phyloP scores from a whole-genome alignment of 2,113 vertebrate genomes.

The Hippocampus comes region DNA sequence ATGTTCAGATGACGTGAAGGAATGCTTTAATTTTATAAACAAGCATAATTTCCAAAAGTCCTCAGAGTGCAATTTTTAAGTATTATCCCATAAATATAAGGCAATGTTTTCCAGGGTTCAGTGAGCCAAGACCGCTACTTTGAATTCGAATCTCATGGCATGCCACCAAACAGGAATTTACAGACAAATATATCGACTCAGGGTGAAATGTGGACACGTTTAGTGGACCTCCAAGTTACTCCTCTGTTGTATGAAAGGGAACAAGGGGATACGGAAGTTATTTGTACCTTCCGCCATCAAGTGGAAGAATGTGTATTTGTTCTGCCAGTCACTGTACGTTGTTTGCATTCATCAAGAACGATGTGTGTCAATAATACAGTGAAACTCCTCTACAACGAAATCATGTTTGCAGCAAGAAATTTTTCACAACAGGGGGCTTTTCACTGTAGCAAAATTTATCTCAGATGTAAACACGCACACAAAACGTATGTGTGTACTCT shows the following conservation, averaged over 20 bases:
- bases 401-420: too few relatives aligned
- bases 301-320: background rate
- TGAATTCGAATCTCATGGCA: background rate
- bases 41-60: slow-evolving; percentile 39
- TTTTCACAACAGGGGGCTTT: too few relatives aligned
- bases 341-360: background rate
- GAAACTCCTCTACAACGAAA: too few relatives aligned
- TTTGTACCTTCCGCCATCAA: background rate
- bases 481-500: too few relatives aligned
- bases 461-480: too few relatives aligned
- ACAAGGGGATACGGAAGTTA: background rate
- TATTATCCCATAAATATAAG: slow-evolving; percentile 42
- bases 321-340: background rate
- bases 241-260: background rate
- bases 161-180: background rate
- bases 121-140: too few relatives aligned
- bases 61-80: slow-evolving; percentile 24
- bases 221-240: slow-evolving; percentile 14
- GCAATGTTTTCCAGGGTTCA: background rate
- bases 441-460: too few relatives aligned
- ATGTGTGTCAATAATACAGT: too few relatives aligned
- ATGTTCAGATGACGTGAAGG: slow-evolving; percentile 43
- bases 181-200: too few relatives aligned
- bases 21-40: slow-evolving; percentile 35
- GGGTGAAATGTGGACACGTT: background rate